Percentiles rank a stretch among this genome's conserved stretches.
phyloP scores from a whole-genome alignment of 2,113 vertebrate genomes.

The Suncus etruscus region DNA sequence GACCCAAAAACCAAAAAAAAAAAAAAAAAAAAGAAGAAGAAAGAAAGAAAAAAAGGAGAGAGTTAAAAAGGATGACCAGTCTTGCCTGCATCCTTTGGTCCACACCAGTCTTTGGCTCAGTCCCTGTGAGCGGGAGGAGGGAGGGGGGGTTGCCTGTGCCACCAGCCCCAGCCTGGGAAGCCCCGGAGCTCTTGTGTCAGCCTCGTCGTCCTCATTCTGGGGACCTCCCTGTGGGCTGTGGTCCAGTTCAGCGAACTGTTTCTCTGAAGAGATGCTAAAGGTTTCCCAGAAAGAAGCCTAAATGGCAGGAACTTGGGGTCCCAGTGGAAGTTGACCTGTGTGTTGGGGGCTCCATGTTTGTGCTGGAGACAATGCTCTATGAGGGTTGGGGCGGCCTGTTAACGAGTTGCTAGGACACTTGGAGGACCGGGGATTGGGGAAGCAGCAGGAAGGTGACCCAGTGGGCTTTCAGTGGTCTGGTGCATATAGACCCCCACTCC shows the following conservation, averaged over 20 bases:
- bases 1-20: too few species aligned
- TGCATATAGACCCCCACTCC: constrained; percentile 77
- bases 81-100: neutral
- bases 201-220: neutral
- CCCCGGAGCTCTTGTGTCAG: too few species aligned
- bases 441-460: neutral
- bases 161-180: too few species aligned
- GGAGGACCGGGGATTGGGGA: neutral
- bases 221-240: constrained; percentile 27
- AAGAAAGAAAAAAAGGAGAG: neutral
- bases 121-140: too few species aligned
- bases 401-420: neutral
- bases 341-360: neutral
- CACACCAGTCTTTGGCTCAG: neutral
- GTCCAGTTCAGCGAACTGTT: constrained; percentile 41
- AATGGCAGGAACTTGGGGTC: neutral
- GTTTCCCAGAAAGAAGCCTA: constrained; percentile 60
- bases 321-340: neutral
- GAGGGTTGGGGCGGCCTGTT: too few species aligned
- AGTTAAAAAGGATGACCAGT: neutral
- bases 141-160: too few species aligned
- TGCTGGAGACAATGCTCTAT: too few species aligned
- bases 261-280: constrained; percentile 34
- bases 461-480: neutral
- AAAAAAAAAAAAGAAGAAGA: constrained; percentile 63